Percentiles rank a stretch among this genome's conserved stretches.
Conservation (phyloP, 2,113 vertebrate species). For the Leptodactylus fuscus region DNA sequence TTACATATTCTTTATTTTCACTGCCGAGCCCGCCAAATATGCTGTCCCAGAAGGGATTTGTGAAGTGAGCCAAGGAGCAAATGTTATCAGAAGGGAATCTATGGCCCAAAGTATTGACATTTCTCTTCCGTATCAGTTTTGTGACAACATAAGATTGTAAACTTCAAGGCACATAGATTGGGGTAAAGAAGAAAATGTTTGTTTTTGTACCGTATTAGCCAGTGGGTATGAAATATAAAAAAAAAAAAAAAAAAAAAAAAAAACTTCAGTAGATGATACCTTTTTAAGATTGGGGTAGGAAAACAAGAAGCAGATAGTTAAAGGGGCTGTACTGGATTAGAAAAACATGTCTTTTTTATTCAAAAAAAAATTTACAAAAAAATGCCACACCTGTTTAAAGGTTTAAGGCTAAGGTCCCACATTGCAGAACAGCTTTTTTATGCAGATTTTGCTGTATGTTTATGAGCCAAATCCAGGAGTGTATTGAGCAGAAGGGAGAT, state of each 20-base stretch:
- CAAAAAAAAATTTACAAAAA: background rate
- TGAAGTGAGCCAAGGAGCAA: slow-evolving; percentile 59
- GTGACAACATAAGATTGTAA: background rate
- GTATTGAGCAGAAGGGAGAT: no score
- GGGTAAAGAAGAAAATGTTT: no score
- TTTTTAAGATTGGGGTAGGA: no score
- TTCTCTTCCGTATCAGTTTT: background rate
- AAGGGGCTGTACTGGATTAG: background rate
- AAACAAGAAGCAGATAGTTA: background rate
- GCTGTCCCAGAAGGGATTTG: slow-evolving; percentile 48
- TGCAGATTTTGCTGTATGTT: no score
- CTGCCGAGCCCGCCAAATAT: slow-evolving; percentile 53
- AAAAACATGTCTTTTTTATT: background rate
- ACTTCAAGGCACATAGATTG: background rate
- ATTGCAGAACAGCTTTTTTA: no score
- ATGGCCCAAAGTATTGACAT: background rate
- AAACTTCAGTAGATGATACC: no score
- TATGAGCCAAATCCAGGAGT: no score
- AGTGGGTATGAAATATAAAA: no score
- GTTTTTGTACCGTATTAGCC: no score
- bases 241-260: no score
- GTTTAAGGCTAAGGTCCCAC: no score
- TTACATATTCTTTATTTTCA: slow-evolving; percentile 51
- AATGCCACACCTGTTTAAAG: background rate
- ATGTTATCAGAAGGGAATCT: slow-evolving; percentile 62